phyloP scores from a whole-genome alignment of 2,888 invertebrate genomes.

The Lithophane ornitopus region DNA sequence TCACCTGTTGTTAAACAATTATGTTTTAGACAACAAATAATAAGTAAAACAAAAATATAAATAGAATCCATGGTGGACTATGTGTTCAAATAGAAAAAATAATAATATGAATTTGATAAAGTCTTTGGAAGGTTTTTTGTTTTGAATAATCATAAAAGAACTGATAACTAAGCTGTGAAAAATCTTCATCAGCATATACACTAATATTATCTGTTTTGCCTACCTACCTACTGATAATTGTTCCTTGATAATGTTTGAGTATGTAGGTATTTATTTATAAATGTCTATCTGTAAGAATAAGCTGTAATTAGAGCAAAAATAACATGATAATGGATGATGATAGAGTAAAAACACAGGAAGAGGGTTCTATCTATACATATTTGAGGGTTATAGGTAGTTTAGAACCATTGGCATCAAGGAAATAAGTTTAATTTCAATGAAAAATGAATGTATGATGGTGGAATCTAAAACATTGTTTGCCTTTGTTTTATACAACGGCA shows the following conservation, averaged over 20 bases:
- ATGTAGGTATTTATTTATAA: constrained; percentile 26
- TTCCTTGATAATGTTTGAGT: constrained; percentile 36
- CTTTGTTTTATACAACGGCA: constrained; percentile 14
- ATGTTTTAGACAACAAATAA: not conserved
- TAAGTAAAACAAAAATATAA: not conserved
- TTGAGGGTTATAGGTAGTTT: constrained; percentile 43
- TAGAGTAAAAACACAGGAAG: not conserved
- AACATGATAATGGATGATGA: not conserved
- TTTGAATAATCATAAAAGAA: constrained; percentile 31
- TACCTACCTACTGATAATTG: constrained; percentile 47
- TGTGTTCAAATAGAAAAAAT: not conserved
- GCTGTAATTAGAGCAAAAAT: constrained; percentile 15
- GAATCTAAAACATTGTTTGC: not conserved
- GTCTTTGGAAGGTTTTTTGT: not conserved
- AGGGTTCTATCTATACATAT: not conserved
- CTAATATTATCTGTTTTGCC: constrained; percentile 40
- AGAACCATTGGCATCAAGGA: constrained; percentile 1
- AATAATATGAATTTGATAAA: not conserved
- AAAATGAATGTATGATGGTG: not conserved
- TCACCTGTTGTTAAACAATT: not conserved
- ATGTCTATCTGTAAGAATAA: not conserved
- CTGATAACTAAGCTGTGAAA: constrained; percentile 30
- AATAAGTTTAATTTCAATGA: constrained; percentile 3
- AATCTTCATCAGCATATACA: constrained; percentile 15
- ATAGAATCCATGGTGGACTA: not conserved